Percentiles rank a stretch among this genome's conserved stretches.
Conservation (phyloP, 2,888 invertebrate species). For the Luperina testacea region DNA sequence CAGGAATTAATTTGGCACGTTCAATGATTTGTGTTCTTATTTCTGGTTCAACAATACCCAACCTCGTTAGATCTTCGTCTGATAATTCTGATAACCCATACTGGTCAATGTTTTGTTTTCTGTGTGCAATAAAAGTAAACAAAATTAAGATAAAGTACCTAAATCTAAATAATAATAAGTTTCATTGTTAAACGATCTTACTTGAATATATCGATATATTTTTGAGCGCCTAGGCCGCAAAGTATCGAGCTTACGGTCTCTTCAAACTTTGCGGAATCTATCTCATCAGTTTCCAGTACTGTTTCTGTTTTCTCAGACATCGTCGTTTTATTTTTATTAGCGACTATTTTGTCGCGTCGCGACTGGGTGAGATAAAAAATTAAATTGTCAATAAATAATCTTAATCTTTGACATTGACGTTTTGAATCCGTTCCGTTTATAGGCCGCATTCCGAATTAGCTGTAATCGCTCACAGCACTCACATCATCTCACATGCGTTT, state of each 20-base stretch:
- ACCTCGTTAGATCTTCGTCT: slow-evolving; percentile 83
- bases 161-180: neutral
- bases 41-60: slow-evolving; percentile 81
- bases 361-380: neutral
- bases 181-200: slow-evolving; percentile 63
- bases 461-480: too few relatives aligned
- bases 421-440: neutral
- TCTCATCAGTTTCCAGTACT: slow-evolving; percentile 65
- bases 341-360: too few relatives aligned
- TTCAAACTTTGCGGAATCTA: slow-evolving; percentile 84
- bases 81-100: slow-evolving; percentile 82
- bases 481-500: too few relatives aligned
- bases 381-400: slow-evolving; percentile 2
- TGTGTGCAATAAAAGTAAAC: slow-evolving; percentile 54
- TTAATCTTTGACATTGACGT: slow-evolving; percentile 25
- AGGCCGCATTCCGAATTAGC: too few relatives aligned
- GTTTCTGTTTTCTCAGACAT: slow-evolving; percentile 49
- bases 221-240: slow-evolving; percentile 82
- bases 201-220: slow-evolving; percentile 85
- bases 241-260: slow-evolving; percentile 82
- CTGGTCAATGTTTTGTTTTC: slow-evolving; percentile 85
- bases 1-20: slow-evolving; percentile 83
- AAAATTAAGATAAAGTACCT: neutral
- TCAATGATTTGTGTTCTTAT: slow-evolving; percentile 80
- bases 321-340: neutral